Evolutionary conservation across 2,797 vertebrate species (phyloP).

Genomic region (Sebastes hubbsi): DNA sequence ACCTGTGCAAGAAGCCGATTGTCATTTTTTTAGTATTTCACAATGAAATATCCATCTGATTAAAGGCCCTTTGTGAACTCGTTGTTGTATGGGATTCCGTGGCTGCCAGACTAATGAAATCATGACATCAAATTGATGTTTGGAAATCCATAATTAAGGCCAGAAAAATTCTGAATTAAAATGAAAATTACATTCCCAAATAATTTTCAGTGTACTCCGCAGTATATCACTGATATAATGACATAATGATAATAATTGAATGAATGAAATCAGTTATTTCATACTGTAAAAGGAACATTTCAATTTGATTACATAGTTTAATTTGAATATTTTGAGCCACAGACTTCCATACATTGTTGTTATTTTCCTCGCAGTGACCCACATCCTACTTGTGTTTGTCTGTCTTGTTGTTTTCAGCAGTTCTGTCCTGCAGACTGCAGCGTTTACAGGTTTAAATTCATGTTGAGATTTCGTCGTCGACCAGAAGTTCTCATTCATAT

Average conservation of each 20-base stretch:
- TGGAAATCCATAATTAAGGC: neutral
- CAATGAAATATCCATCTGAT: no score
- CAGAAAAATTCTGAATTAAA: neutral
- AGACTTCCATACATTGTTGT: neutral
- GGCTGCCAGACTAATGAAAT: neutral
- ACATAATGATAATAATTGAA: neutral
- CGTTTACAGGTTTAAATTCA: neutral
- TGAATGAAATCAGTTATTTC: neutral
- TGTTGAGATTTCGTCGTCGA: neutral
- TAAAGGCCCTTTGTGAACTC: no score
- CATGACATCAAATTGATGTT: neutral
- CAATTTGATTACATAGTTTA: neutral
- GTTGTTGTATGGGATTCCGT: neutral
- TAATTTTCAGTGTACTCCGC: neutral
- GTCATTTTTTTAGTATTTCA: no score
- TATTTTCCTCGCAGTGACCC: neutral
- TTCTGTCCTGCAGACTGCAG: neutral
- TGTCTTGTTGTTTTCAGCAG: neutral
- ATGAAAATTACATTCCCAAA: neutral
- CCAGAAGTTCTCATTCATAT: neutral
- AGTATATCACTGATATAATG: no score
- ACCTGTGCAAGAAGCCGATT: no score
- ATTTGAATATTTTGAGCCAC: neutral
- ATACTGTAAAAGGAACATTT: neutral
- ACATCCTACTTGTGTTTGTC: neutral